Conservation (phyloP, 2,113 vertebrate species). For the Ctenodactylus gundi region DNA sequence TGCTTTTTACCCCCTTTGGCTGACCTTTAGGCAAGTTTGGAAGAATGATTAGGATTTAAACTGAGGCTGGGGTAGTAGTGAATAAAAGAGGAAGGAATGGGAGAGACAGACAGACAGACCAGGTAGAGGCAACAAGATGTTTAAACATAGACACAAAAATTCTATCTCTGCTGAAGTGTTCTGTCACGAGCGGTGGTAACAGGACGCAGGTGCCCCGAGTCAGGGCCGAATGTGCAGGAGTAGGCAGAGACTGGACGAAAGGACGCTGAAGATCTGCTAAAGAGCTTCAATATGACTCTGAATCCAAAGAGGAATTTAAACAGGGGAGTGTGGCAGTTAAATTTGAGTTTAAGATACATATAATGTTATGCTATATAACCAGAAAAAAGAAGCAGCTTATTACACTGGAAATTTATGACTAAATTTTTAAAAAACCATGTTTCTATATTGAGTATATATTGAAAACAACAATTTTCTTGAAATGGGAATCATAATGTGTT, state of each 20-base stretch:
- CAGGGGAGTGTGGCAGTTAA: not conserved
- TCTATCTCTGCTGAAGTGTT: too few species aligned
- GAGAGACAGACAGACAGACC: not conserved
- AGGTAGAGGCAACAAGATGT: not conserved
- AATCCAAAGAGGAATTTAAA: not conserved
- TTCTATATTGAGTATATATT: not conserved
- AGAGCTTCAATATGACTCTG: not conserved
- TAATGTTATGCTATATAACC: not conserved
- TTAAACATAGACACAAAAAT: not conserved
- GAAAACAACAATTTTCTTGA: not conserved
- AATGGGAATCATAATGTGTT: not conserved
- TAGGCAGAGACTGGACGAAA: not conserved
- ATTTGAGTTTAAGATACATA: not conserved
- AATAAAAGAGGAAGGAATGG: rapidly evolving
- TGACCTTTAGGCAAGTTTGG: not conserved
- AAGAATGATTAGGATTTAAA: not conserved
- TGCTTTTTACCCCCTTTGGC: too few species aligned
- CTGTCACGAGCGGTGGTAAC: not conserved
- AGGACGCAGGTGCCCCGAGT: rapidly evolving
- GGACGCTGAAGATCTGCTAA: not conserved
- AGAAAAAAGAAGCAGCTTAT: not conserved
- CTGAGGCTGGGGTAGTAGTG: not conserved
- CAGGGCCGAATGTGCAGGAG: not conserved
- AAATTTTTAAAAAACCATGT: not conserved
- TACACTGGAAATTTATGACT: not conserved